Evolutionary conservation across 2,113 vertebrate species (phyloP).

Genomic region (Entelurus aequoreus): DNA sequence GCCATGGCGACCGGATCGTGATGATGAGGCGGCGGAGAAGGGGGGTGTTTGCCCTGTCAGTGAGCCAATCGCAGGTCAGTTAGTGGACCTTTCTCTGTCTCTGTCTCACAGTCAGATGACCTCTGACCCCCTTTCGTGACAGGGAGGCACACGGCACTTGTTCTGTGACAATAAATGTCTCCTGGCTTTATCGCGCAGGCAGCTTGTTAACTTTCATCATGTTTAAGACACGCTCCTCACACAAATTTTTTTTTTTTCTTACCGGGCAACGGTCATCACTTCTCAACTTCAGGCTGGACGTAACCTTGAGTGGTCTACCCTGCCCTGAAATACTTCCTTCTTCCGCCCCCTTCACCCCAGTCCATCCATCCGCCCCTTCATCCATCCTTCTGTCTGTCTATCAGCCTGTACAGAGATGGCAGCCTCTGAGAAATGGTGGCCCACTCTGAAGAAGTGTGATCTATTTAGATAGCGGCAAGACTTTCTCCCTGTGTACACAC

Average conservation of each 20-base stretch:
- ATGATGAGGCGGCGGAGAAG: conserved; percentile 17
- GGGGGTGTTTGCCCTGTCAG: conserved; percentile 34
- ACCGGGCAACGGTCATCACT: conserved; percentile 46
- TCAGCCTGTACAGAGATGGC: conserved; percentile 45
- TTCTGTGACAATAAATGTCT: conserved; percentile 34
- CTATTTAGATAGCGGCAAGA: conserved; percentile 66
- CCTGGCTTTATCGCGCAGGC: conserved; percentile 26
- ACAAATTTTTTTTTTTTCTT: conserved; percentile 34
- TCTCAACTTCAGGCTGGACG: conserved; percentile 55
- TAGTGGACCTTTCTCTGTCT: conserved; percentile 55
- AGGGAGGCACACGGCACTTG: conserved; percentile 38
- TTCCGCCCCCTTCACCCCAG: conserved; percentile 1
- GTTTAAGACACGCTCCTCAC: conserved; percentile 38
- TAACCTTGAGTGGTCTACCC: conserved; percentile 59
- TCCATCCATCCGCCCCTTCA: conserved; percentile 15
- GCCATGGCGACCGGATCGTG: conserved; percentile 45
- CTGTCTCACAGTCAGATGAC: conserved; percentile 40
- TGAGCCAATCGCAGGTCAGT: conserved; percentile 55
- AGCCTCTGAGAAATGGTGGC: conserved; percentile 66
- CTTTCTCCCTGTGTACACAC: conserved; percentile 26
- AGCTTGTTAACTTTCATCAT: conserved; percentile 51
- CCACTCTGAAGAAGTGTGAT: conserved; percentile 66
- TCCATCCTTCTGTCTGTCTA: conserved; percentile 32
- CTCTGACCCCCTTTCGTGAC: conserved; percentile 44
- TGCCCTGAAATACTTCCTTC: conserved; percentile 2